Percentiles rank a stretch among this genome's conserved stretches.
These are phyloP conservation scores for Setophaga petechia DNA, from an alignment of 2,113 vertebrate species.

Conservation along the genomic window DNA sequence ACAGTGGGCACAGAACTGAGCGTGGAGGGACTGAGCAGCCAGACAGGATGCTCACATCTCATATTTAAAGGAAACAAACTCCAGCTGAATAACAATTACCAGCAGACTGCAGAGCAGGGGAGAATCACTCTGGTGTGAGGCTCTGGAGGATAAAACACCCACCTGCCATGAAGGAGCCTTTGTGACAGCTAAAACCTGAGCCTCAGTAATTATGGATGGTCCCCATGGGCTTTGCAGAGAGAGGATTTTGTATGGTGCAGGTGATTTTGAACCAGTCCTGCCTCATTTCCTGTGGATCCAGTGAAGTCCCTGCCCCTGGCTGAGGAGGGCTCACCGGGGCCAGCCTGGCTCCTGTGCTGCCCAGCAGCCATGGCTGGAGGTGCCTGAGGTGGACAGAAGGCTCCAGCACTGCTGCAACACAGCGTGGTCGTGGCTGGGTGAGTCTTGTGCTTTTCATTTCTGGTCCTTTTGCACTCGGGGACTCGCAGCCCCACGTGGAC, in stretches of 20 bases:
- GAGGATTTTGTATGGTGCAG: not conserved
- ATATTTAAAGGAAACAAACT: not conserved
- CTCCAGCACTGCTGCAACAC: not conserved
- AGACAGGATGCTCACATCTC: not conserved
- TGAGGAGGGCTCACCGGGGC: fast-evolving
- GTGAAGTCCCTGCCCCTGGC: not conserved
- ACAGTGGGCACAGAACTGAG: fast-evolving
- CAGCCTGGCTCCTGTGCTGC: fast-evolving
- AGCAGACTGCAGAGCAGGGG: not conserved
- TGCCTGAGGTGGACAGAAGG: not conserved
- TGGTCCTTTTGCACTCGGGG: not conserved
- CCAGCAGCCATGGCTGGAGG: too few relatives aligned
- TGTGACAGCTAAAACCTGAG: not conserved
- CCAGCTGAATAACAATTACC: not conserved
- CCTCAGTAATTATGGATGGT: fast-evolving
- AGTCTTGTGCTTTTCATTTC: not conserved
- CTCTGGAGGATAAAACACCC: not conserved
- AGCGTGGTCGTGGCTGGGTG: fast-evolving
- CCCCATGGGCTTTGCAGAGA: not conserved
- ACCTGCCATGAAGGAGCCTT: not conserved
- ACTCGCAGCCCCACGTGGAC: fast-evolving
- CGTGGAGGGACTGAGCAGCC: too few relatives aligned
- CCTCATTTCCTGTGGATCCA: not conserved
- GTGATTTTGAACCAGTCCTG: not conserved
- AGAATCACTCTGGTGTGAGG: fast-evolving